Conservation (phyloP, 2,888 invertebrate genomes). For the Priocnemis perturbator region DNA sequence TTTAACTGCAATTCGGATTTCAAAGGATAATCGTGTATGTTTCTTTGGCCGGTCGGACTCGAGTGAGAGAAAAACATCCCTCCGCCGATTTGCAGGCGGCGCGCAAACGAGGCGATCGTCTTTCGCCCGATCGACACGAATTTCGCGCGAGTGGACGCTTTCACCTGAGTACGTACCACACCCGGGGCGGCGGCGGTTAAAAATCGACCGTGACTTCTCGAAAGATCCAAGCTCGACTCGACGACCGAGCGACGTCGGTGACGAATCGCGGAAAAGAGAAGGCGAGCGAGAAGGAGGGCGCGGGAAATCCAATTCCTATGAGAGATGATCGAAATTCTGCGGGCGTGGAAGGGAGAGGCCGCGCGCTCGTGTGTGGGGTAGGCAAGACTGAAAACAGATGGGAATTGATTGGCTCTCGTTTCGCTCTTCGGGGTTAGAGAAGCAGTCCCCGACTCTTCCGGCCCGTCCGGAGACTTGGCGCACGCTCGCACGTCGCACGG, state of each 20-base stretch:
- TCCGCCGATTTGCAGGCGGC: background rate
- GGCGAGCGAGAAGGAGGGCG: no score
- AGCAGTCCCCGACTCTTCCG: no score
- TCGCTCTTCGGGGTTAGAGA: conserved; percentile 27
- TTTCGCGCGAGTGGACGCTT: background rate
- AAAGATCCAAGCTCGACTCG: no score
- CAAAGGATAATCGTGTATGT: background rate
- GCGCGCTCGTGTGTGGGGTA: conserved; percentile 24
- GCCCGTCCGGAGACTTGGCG: background rate
- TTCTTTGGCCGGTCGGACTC: background rate
- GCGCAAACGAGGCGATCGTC: background rate
- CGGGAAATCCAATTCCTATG: background rate
- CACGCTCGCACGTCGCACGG: no score
- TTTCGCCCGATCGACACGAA: background rate
- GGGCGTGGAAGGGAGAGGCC: conserved; percentile 40
- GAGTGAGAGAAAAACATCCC: background rate
- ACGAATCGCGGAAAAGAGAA: background rate
- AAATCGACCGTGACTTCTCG: no score
- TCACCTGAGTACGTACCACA: no score
- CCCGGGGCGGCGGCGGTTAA: no score
- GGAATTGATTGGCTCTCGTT: conserved; percentile 61
- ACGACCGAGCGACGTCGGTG: no score
- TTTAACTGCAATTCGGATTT: conserved; percentile 13
- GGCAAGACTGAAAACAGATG: conserved; percentile 55
- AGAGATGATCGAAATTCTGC: conserved; percentile 56